Conservation (phyloP, 2,888 invertebrate genomes). For the Drosophila pseudotalamancana region DNA sequence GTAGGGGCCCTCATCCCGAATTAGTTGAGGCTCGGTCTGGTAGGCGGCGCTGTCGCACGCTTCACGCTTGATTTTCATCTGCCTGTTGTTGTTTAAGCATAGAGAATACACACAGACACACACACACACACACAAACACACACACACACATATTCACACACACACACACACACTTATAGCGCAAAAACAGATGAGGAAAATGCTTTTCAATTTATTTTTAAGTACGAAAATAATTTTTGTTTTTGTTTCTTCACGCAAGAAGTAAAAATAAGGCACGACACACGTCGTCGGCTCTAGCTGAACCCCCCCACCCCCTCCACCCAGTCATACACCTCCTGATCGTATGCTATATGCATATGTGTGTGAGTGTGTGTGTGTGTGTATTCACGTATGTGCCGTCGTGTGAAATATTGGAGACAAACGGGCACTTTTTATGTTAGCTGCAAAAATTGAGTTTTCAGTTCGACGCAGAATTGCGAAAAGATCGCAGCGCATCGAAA, state of each 20-base stretch:
- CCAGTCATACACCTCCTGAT: not conserved
- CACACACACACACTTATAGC: not conserved
- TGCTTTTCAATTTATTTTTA: conserved; percentile 81
- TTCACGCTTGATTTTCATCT: conserved; percentile 75
- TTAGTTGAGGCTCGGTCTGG: conserved; percentile 11
- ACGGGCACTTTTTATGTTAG: conserved; percentile 78
- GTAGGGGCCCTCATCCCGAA: conserved; percentile 15
- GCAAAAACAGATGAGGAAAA: conserved; percentile 66
- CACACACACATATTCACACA: too few species aligned
- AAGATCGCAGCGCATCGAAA: conserved; percentile 69
- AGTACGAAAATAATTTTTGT: conserved; percentile 77
- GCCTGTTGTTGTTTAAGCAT: conserved; percentile 70
- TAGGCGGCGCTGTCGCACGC: conserved; percentile 42
- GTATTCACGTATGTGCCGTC: conserved; percentile 38
- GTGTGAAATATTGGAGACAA: conserved; percentile 82
- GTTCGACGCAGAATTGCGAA: conserved; percentile 80
- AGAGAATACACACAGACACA: not conserved
- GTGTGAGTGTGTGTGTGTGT: conserved; percentile 22
- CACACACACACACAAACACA: not conserved
- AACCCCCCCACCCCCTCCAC: not conserved
- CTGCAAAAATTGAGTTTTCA: conserved; percentile 76
- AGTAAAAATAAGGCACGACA: conserved; percentile 73
- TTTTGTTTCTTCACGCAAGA: conserved; percentile 28
- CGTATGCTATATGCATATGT: conserved; percentile 26
- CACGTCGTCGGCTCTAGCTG: conserved; percentile 46